Base-by-base conservation (phyloP, 2,113 vertebrate species). In the Carettochelys insculpta region DNA sequence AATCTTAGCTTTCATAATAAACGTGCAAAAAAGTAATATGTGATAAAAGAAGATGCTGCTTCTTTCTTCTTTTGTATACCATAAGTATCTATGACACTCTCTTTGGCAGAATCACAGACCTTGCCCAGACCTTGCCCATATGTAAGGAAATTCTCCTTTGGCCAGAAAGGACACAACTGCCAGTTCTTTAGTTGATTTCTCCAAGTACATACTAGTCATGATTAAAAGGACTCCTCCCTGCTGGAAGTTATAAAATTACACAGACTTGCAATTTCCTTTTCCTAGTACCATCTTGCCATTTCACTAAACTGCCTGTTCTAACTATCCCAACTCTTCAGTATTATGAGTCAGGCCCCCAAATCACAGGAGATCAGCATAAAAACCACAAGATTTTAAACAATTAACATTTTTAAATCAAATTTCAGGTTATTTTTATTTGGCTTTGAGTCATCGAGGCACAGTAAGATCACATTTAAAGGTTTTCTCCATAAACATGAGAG, bases 301-400 rank as follows among this genome's bases (percentile, higher is more conserved):
- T 92, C 88, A 93, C 95, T 87, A 92, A 87, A 96, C 88, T 89
- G 75, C 80, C 85, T 87, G 38, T 89, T 88, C 78, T 94, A 80
- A 85, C 90, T 91, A 83, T 34, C 25, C 88, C 54, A 80, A 29
- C 61, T 50, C 54, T 92, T 56, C 31, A 92, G 58, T 85, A n/a
- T 80, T 85, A 91, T 0, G 1, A 92, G 76, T 11, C 22, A 41
- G 34, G 24, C 14, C 83, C 85, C 51, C 89, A 84, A 84, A 65
- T 52, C 85, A 78, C 2, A 31, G 17, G 77, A 96, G 87, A 83
- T 1, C 58, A 41, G 51, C 24, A 80, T 76, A 90, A 90, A 22
- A 41, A 1, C 8, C 1, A 1, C 3, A 80, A 84, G 31, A 82
- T 80, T 83, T 90, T 84, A 82, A 89, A 80, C 31, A 91, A 95